These are phyloP conservation scores for Caenorhabditis virilis DNA, from an alignment of 2,888 invertebrate genomes.

Conservation along the genomic window DNA sequence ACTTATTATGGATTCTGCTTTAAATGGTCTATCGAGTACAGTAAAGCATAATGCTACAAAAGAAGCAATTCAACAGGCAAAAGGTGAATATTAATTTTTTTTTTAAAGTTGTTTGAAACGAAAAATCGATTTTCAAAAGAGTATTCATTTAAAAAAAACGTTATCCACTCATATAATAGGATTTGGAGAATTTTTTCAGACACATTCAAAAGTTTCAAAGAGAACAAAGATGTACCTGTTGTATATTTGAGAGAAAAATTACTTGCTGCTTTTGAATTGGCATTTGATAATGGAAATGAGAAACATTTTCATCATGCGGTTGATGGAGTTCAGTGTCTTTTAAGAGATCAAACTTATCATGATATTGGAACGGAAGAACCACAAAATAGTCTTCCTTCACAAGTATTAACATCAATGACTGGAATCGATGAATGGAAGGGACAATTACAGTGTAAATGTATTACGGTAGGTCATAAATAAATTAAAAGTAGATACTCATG, in stretches of 20 bases:
- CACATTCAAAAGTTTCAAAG: slow-evolving; percentile 35
- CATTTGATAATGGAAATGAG: slow-evolving; percentile 84
- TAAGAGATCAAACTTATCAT: slow-evolving; percentile 54
- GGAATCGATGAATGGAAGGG: slow-evolving; percentile 59
- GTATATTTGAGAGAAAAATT: slow-evolving; percentile 75
- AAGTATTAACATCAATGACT: slow-evolving; percentile 45
- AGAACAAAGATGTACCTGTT: slow-evolving; percentile 48
- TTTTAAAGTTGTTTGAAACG: neutral
- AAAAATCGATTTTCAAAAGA: neutral
- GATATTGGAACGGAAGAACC: slow-evolving; percentile 42
- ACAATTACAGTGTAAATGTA: slow-evolving; percentile 59
- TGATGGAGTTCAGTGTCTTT: slow-evolving; percentile 76
- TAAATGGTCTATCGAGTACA: slow-evolving; percentile 38
- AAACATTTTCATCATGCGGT: slow-evolving; percentile 83
- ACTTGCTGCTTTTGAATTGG: slow-evolving; percentile 82
- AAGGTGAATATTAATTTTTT: slow-evolving; percentile 46
- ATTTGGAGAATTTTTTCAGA: slow-evolving; percentile 26
- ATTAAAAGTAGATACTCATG: too few species aligned
- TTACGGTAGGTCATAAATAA: slow-evolving; percentile 45
- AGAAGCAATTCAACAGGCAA: slow-evolving; percentile 54
- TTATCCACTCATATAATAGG: neutral
- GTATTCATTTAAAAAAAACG: neutral
- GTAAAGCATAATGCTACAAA: slow-evolving; percentile 45
- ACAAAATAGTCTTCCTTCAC: slow-evolving; percentile 41
- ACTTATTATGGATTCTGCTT: slow-evolving; percentile 40